Evolutionary conservation across 2,113 vertebrate species (phyloP).

Genomic region (Danionella cerebrum): DNA sequence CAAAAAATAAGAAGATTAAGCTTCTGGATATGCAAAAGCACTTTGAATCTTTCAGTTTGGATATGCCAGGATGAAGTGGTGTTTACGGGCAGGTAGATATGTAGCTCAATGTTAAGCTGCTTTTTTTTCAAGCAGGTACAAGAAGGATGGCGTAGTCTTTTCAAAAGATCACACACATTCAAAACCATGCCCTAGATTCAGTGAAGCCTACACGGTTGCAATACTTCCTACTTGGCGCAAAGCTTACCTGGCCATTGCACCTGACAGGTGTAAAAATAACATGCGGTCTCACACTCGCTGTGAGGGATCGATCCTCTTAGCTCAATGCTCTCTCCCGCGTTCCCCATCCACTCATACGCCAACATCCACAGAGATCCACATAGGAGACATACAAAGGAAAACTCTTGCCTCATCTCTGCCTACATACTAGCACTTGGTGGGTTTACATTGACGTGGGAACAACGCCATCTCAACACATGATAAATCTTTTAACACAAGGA

Average conservation of each 20-base stretch:
- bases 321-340: not conserved
- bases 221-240: not conserved
- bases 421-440: constrained; percentile 42
- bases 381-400: constrained; percentile 16
- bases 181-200: constrained; percentile 29
- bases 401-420: constrained; percentile 31
- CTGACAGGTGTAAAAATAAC: constrained; percentile 45
- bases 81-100: constrained; percentile 12
- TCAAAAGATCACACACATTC: constrained; percentile 19
- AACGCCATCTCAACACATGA: not conserved
- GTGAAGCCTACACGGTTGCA: constrained; percentile 3
- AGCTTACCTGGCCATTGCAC: constrained; percentile 7
- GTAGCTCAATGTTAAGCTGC: constrained; percentile 10
- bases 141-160: constrained; percentile 3
- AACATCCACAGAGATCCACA: constrained; percentile 18
- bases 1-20: not conserved
- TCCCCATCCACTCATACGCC: not conserved
- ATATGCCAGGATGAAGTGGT: constrained; percentile 4
- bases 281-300: not conserved
- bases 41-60: not conserved
- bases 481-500: constrained; percentile 1
- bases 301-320: constrained; percentile 24
- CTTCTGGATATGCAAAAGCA: not conserved
- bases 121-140: not conserved
- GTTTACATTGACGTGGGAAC: not conserved